phyloP scores from a whole-genome alignment of 2,888 invertebrate species.

The Aricia artaxerxes region DNA sequence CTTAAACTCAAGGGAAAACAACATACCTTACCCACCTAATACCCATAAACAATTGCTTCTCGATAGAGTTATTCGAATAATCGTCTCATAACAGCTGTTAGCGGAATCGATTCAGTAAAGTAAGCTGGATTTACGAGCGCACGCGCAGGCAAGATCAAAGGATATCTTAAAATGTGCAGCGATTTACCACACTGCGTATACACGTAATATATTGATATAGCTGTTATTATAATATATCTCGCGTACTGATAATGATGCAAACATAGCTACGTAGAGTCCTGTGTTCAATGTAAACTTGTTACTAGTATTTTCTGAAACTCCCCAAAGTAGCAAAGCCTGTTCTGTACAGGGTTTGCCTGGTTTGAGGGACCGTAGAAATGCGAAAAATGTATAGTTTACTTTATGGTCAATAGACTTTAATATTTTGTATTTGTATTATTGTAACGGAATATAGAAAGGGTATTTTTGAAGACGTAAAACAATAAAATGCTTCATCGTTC shows the following conservation, averaged over 20 bases:
- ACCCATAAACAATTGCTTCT: slow-evolving; percentile 43
- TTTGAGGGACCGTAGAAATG: background rate
- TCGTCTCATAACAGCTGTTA: slow-evolving; percentile 43
- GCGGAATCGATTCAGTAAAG: slow-evolving; percentile 55
- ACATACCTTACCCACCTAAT: slow-evolving; percentile 6
- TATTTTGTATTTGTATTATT: no score
- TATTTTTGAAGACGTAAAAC: no score
- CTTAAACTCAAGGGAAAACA: background rate
- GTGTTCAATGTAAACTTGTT: slow-evolving; percentile 33
- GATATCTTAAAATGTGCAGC: slow-evolving; percentile 47
- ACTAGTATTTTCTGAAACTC: background rate
- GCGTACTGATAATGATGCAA: background rate
- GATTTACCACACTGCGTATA: slow-evolving; percentile 29
- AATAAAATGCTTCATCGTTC: no score
- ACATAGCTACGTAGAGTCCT: background rate
- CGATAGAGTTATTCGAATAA: slow-evolving; percentile 48
- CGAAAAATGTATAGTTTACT: background rate
- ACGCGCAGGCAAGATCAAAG: slow-evolving; percentile 55
- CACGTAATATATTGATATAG: slow-evolving; percentile 36
- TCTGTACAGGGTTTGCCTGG: background rate
- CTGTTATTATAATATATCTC: background rate
- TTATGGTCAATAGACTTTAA: no score
- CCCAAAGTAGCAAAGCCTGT: no score
- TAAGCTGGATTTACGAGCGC: slow-evolving; percentile 54
- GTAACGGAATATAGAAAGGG: no score